phyloP scores from a whole-genome alignment of 2,113 vertebrate genomes.

The Amphilophus citrinellus region DNA sequence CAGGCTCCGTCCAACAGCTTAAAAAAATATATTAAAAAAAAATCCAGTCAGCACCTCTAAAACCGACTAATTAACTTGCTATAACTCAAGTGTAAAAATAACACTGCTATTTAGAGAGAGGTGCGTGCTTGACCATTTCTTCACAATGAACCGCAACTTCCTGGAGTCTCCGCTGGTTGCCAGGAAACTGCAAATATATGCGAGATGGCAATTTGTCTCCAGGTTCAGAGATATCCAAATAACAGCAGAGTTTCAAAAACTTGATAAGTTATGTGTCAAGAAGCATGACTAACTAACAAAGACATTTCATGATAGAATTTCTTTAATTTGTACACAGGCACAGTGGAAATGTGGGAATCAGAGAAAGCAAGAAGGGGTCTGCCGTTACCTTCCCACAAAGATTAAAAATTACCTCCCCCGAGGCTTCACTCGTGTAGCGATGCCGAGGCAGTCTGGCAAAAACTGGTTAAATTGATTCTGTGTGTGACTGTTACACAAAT shows the following conservation, averaged over 20 bases:
- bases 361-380: not conserved
- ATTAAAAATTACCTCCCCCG: slow-evolving; percentile 11
- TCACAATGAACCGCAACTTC: slow-evolving; percentile 1
- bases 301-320: not conserved
- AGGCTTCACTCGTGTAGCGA: not conserved
- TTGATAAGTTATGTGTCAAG: not conserved
- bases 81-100: not conserved
- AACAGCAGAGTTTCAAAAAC: not conserved
- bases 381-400: not conserved
- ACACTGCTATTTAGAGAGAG: not conserved
- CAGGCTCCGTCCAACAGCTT: not conserved
- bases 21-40: not conserved
- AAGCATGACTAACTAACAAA: not conserved
- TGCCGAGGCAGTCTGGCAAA: not conserved
- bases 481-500: not conserved
- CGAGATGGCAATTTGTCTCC: not conserved
- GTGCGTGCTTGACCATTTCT: not conserved
- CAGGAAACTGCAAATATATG: slow-evolving; percentile 9
- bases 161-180: not conserved
- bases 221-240: not conserved
- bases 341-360: not conserved
- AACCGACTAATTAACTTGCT: not conserved
- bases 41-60: not conserved
- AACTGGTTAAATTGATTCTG: not conserved
- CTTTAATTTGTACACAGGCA: not conserved